These are phyloP conservation scores for Gnathonemus echidnorhynchus DNA, from an alignment of 2,113 vertebrate species.

Conservation along the genomic window DNA sequence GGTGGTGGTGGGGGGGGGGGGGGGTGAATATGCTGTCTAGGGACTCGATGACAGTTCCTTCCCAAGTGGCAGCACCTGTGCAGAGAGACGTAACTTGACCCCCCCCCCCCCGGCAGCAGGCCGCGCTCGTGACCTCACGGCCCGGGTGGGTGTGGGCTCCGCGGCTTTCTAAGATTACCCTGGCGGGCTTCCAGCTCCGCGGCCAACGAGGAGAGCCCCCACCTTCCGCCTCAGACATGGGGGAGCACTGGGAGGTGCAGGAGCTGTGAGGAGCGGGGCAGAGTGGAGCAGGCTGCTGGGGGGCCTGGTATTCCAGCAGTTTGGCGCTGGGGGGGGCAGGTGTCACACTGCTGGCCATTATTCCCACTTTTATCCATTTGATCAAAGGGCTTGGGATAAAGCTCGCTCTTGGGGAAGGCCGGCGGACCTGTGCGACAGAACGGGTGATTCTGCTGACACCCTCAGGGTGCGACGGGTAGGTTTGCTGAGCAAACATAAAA, in stretches of 20 bases:
- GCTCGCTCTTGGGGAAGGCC: neutral
- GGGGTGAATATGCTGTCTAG: neutral
- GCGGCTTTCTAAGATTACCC: neutral
- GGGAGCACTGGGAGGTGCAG: neutral
- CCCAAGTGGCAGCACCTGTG: neutral
- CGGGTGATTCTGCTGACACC: neutral
- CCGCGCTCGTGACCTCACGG: neutral
- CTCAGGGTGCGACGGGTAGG: neutral
- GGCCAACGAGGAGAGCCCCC: neutral
- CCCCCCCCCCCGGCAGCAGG: neutral
- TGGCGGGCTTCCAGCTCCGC: neutral
- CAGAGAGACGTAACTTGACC: neutral
- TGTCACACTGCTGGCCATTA: neutral
- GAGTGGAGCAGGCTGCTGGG: neutral
- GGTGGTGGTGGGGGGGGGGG: neutral
- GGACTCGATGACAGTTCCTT: neutral
- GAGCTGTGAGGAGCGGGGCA: neutral
- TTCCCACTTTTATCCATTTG: neutral
- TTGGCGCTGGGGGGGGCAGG: neutral
- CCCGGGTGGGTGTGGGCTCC: neutral
- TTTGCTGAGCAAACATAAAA: neutral
- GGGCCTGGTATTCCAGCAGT: neutral
- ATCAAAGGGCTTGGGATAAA: neutral
- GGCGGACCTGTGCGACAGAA: neutral
- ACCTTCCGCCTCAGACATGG: neutral